Percentiles rank a stretch among this genome's conserved stretches.
Evolutionary conservation across 2,888 invertebrate genomes (phyloP).

Genomic region (Nomada flava): DNA sequence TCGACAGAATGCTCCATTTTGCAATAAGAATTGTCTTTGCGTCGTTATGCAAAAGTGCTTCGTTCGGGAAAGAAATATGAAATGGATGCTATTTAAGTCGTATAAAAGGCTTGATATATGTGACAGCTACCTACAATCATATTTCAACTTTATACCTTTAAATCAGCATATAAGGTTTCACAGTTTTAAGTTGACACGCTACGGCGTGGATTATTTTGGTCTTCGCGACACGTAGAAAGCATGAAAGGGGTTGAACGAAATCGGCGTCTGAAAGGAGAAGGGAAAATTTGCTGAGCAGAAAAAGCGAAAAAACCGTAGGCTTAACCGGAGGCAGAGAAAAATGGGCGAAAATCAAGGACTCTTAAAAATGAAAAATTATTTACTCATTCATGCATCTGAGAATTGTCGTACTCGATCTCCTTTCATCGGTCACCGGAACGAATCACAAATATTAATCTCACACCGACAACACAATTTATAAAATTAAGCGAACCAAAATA

Average conservation of each 20-base stretch:
- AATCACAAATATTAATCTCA: too few relatives aligned
- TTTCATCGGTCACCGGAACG: too few relatives aligned
- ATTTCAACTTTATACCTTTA: slow-evolving; percentile 28
- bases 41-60: neutral
- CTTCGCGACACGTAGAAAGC: slow-evolving; percentile 5
- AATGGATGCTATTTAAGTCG: neutral
- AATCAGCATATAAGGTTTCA: slow-evolving; percentile 8
- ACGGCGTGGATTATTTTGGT: slow-evolving; percentile 20
- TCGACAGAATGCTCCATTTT: neutral
- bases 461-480: too few relatives aligned
- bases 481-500: too few relatives aligned
- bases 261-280: too few relatives aligned
- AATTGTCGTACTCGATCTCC: too few relatives aligned
- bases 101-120: slow-evolving; percentile 6
- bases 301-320: too few relatives aligned
- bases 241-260: neutral
- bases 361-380: too few relatives aligned
- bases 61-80: neutral
- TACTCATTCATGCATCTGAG: too few relatives aligned
- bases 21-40: neutral
- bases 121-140: slow-evolving; percentile 17
- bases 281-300: too few relatives aligned
- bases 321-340: too few relatives aligned
- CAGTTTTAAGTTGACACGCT: slow-evolving; percentile 17
- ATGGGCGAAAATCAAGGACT: too few relatives aligned